Evolutionary conservation across 2,113 vertebrate genomes (phyloP).

Genomic region (Calidris pugnax): DNA sequence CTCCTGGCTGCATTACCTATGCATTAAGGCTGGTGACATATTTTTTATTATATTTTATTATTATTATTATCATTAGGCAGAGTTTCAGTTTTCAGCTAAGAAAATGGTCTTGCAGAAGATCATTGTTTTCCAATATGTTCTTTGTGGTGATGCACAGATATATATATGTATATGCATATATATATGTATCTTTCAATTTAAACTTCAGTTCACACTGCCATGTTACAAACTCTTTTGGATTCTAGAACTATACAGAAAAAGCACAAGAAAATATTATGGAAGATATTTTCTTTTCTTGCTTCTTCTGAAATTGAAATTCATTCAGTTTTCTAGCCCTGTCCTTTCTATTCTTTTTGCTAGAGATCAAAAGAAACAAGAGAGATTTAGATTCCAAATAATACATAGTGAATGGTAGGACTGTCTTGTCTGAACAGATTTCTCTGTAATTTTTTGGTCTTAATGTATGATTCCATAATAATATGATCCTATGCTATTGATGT

Average conservation of each 20-base stretch:
- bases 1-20: neutral
- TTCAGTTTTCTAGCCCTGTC: neutral
- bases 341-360: neutral
- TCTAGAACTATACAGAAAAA: neutral
- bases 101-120: neutral
- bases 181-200: neutral
- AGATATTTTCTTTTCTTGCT: neutral
- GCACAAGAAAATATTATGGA: neutral
- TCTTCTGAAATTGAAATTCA: neutral
- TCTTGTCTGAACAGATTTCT: neutral
- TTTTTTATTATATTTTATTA: neutral
- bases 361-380: neutral
- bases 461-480: neutral
- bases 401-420: neutral
- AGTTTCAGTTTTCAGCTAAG: neutral
- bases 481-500: neutral
- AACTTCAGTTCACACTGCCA: neutral
- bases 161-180: too few species aligned
- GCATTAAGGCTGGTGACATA: neutral
- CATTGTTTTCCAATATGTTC: neutral
- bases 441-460: neutral
- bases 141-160: accelerated
- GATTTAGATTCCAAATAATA: neutral
- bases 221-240: neutral
- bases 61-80: neutral